Conservation (phyloP, 2,113 vertebrate species). For the Pycnonotus jocosus region DNA sequence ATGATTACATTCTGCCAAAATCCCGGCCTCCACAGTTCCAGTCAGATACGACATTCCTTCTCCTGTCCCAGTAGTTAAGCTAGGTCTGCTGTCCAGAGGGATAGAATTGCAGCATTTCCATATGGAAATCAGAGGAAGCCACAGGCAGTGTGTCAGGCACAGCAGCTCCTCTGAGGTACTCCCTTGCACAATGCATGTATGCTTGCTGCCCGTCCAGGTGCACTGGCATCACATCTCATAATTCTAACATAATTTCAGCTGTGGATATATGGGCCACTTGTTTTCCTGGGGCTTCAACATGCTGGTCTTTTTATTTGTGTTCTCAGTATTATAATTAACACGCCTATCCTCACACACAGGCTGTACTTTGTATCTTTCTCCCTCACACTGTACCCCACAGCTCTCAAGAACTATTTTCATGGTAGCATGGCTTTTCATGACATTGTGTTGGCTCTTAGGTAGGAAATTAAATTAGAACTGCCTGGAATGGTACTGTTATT, state of each 20-base stretch:
- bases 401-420: not conserved
- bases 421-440: not conserved
- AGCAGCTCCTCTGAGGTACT: not conserved
- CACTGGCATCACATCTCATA: not conserved
- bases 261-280: not conserved
- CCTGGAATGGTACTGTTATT: not conserved
- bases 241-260: not conserved
- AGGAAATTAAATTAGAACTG: not conserved
- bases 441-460: not conserved
- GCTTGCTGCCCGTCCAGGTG: not conserved
- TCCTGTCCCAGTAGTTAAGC: not conserved
- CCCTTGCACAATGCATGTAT: fast-evolving
- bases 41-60: not conserved
- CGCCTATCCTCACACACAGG: not conserved
- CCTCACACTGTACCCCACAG: not conserved
- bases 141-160: not conserved
- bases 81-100: not conserved
- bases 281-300: not conserved
- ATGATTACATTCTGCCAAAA: not conserved
- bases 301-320: not conserved
- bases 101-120: not conserved
- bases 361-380: not conserved
- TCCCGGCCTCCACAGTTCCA: not conserved
- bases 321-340: not conserved
- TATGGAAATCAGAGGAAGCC: not conserved